Evolutionary conservation across 2,888 invertebrate species (phyloP).

Genomic region (Hyposoter dolosus): DNA sequence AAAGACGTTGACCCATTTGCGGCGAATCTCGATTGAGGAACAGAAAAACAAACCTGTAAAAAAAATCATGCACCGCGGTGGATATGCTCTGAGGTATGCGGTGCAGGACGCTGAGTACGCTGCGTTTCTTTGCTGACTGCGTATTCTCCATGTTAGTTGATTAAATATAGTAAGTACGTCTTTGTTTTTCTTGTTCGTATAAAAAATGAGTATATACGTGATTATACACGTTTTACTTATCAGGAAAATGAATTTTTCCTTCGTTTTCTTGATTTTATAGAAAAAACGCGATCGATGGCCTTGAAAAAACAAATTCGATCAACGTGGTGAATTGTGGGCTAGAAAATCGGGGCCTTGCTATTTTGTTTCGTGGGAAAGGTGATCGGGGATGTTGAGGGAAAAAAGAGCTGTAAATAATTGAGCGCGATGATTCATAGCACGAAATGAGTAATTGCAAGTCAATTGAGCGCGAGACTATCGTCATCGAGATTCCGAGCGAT

Average conservation of each 20-base stretch:
- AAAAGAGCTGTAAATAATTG: neutral
- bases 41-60: constrained; percentile 76
- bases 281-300: neutral
- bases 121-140: constrained; percentile 14
- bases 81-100: constrained; percentile 79
- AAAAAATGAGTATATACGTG: neutral
- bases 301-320: neutral
- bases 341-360: neutral
- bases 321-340: neutral
- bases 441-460: constrained; percentile 11
- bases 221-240: neutral
- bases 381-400: neutral
- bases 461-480: constrained; percentile 4
- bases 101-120: constrained; percentile 61
- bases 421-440: neutral
- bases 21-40: neutral
- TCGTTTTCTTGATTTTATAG: neutral
- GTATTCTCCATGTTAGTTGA: constrained; percentile 40
- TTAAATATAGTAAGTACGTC: neutral
- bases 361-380: neutral
- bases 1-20: neutral
- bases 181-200: neutral
- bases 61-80: constrained; percentile 76
- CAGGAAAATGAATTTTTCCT: neutral
- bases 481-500: constrained; percentile 12